Conservation (phyloP, 2,888 invertebrate genomes). For the Dolomedes plantarius region DNA sequence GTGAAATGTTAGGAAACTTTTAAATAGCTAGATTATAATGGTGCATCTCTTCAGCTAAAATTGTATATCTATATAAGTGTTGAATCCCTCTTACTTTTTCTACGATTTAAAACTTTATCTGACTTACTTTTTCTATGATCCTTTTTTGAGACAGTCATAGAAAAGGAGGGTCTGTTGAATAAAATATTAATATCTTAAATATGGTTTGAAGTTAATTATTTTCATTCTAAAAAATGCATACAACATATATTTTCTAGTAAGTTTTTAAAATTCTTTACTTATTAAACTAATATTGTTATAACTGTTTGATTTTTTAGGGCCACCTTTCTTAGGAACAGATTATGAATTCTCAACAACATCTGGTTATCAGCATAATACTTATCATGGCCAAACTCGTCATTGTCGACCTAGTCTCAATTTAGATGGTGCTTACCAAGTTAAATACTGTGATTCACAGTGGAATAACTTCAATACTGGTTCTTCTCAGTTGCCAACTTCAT, state of each 20-base stretch:
- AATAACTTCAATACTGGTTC: slow-evolving; percentile 63
- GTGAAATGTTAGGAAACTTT: no score
- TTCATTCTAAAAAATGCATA: no score
- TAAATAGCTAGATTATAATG: no score
- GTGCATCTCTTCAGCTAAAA: no score
- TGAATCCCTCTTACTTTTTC: no score
- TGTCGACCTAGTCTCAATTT: slow-evolving; percentile 75
- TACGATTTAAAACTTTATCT: no score
- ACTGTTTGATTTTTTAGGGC: slow-evolving; percentile 49
- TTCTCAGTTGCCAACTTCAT: slow-evolving; percentile 82
- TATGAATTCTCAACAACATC: slow-evolving; percentile 81
- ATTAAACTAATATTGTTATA: neutral
- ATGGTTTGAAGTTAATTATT: no score
- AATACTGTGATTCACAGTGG: slow-evolving; percentile 84
- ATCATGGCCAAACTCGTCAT: slow-evolving; percentile 90
- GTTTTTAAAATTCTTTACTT: neutral
- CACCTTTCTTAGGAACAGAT: slow-evolving; percentile 75
- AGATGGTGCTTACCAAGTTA: slow-evolving; percentile 78
- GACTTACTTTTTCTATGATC: no score
- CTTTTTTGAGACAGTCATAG: no score
- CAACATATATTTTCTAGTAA: neutral
- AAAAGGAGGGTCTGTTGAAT: no score
- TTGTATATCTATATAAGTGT: no score
- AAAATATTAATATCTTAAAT: no score
- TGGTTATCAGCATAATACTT: slow-evolving; percentile 89